These are phyloP conservation scores for Bicyclus anynana DNA, from an alignment of 1,140 invertebrate species.

Conservation along the genomic window DNA sequence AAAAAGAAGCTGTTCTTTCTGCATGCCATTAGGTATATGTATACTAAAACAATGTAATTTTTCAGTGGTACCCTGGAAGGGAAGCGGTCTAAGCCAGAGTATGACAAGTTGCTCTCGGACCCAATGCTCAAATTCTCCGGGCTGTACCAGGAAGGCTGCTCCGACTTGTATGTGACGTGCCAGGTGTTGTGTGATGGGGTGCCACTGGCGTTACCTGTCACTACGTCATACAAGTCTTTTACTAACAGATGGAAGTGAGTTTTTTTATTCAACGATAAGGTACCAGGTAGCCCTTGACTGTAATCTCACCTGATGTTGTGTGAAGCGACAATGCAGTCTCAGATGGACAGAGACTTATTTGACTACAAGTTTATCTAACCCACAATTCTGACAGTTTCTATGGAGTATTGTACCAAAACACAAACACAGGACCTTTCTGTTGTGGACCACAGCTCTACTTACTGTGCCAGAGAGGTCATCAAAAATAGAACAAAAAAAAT, in stretches of 20 bases:
- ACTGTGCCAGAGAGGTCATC: too few species aligned
- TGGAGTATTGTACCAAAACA: too few species aligned
- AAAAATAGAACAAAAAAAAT: too few species aligned
- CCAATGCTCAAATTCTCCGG: constrained; percentile 95
- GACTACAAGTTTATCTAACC: too few species aligned
- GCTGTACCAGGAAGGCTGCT: constrained; percentile 87
- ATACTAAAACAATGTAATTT: constrained; percentile 21
- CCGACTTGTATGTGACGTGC: constrained; percentile 92
- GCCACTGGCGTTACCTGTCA: constrained; percentile 91
- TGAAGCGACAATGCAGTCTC: too few species aligned
- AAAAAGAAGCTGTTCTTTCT: too few species aligned
- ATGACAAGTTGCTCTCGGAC: constrained; percentile 91
- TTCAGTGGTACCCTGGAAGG: constrained; percentile 96
- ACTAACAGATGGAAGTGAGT: constrained; percentile 94
- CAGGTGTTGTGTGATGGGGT: constrained; percentile 92
- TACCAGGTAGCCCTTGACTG: neutral
- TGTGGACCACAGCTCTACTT: too few species aligned
- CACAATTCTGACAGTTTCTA: too few species aligned
- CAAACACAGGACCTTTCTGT: too few species aligned
- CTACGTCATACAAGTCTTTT: constrained; percentile 96
- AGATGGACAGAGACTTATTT: too few species aligned
- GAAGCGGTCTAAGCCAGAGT: constrained; percentile 89
- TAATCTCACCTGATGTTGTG: too few species aligned
- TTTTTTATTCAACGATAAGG: neutral
- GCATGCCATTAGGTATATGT: too few species aligned